A percentile compares a stretch with the other conserved stretches of the same genome.
These are phyloP conservation scores for Argyresthia goedartella DNA, from an alignment of 2,888 invertebrate genomes.

Conservation along the genomic window DNA sequence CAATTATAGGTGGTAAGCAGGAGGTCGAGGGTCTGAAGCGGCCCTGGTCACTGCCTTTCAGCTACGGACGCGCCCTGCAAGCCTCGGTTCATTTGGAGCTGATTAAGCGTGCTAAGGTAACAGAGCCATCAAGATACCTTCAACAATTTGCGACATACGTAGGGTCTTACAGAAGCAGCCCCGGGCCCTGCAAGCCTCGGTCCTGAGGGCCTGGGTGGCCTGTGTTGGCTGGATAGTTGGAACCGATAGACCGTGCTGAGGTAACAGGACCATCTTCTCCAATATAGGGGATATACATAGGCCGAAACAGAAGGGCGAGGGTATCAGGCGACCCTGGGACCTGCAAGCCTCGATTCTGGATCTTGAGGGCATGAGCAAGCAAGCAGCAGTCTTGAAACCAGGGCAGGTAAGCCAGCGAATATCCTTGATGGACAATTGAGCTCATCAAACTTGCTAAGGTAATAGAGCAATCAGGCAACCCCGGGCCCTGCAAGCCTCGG, in stretches of 20 bases:
- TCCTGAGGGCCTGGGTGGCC: constrained; percentile 80
- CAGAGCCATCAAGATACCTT: neutral
- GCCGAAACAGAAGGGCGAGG: too few relatives aligned
- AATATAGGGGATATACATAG: too few relatives aligned
- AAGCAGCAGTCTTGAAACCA: too few relatives aligned
- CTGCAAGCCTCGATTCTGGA: too few relatives aligned
- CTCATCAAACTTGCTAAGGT: constrained; percentile 93
- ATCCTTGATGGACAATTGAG: constrained; percentile 87
- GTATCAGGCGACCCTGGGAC: too few relatives aligned
- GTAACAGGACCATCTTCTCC: constrained; percentile 56
- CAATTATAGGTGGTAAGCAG: too few relatives aligned
- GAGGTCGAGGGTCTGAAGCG: neutral
- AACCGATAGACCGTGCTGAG: constrained; percentile 58
- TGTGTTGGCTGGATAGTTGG: too few relatives aligned
- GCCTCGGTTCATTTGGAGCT: constrained; percentile 84
- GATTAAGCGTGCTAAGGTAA: constrained; percentile 80
- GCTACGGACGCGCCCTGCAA: neutral
- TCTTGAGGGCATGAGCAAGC: too few relatives aligned
- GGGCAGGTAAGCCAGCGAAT: constrained; percentile 94
- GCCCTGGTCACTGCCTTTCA: neutral
- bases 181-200: constrained; percentile 82
- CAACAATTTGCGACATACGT: too few relatives aligned
- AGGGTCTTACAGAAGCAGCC: too few relatives aligned
- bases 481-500: too few relatives aligned
- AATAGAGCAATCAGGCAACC: constrained; percentile 6